phyloP scores from a whole-genome alignment of 2,888 invertebrate genomes.

The Drosophila paucipuncta region DNA sequence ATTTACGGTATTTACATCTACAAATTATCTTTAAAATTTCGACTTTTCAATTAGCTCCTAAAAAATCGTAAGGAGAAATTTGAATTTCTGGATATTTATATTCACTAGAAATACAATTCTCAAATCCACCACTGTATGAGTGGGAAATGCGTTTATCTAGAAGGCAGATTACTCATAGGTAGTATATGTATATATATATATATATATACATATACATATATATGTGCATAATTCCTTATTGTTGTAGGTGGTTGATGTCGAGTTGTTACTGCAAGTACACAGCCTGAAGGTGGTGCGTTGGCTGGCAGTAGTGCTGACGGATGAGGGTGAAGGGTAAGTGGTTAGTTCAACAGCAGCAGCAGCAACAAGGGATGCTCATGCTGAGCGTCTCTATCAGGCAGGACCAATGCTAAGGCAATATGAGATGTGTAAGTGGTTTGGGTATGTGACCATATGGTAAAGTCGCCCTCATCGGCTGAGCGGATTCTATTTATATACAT shows the following conservation, averaged over 20 bases:
- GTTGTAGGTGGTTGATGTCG: slow-evolving; percentile 38
- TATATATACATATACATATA: slow-evolving; percentile 2
- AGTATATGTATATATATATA: slow-evolving; percentile 17
- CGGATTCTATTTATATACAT: slow-evolving; percentile 45
- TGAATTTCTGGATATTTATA: background rate
- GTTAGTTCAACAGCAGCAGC: slow-evolving; percentile 15
- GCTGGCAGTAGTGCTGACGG: slow-evolving; percentile 7
- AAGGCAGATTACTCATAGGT: slow-evolving; percentile 63
- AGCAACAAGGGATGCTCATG: slow-evolving; percentile 71
- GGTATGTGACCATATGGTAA: slow-evolving; percentile 70
- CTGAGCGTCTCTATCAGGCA: slow-evolving; percentile 35
- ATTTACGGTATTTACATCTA: background rate
- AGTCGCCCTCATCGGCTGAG: slow-evolving; percentile 41
- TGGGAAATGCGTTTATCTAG: slow-evolving; percentile 26
- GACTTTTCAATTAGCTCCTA: background rate
- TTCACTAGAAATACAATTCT: background rate
- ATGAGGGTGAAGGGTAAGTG: slow-evolving; percentile 11
- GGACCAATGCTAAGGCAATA: slow-evolving; percentile 57
- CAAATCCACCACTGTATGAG: background rate
- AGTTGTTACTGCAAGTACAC: slow-evolving; percentile 33
- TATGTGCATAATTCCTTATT: background rate
- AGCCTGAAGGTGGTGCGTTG: slow-evolving; percentile 47
- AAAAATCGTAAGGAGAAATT: too few species aligned
- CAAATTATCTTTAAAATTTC: background rate
- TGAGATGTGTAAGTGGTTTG: slow-evolving; percentile 65